Evolutionary conservation across 2,888 invertebrate genomes (phyloP).

Genomic region (Pemphredon lugubris): DNA sequence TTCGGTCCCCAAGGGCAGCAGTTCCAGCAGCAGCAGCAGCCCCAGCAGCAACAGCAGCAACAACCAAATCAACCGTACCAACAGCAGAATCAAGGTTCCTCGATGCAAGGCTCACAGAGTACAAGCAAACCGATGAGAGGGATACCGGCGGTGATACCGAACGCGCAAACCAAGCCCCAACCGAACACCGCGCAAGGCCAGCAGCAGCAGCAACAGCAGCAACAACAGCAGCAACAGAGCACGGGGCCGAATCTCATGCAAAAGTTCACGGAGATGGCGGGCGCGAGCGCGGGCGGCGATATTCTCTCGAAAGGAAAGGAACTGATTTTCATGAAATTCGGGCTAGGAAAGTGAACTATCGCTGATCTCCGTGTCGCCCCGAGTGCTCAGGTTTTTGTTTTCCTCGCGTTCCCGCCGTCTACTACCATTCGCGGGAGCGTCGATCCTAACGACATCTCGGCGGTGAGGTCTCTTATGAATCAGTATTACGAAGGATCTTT

Average conservation of each 20-base stretch:
- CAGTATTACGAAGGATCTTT: conserved; percentile 48
- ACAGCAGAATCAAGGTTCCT: conserved; percentile 73
- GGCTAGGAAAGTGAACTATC: conserved; percentile 85
- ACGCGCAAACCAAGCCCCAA: conserved; percentile 72
- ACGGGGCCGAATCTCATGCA: conserved; percentile 91
- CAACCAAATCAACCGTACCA: conserved; percentile 72
- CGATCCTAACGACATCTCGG: conserved; percentile 7
- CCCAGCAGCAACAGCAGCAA: conserved; percentile 68
- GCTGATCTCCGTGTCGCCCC: conserved; percentile 35
- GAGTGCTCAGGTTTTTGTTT: conserved; percentile 24
- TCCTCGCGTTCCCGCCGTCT: conserved; percentile 5
- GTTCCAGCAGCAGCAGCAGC: conserved; percentile 62
- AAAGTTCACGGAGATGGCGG: conserved; percentile 93
- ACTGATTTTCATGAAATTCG: conserved; percentile 96
- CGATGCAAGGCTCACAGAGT: conserved; percentile 72
- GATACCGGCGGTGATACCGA: conserved; percentile 82
- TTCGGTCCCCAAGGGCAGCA: conserved; percentile 62
- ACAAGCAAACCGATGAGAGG: conserved; percentile 80
- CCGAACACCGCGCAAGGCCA: conserved; percentile 55
- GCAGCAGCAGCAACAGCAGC: conserved; percentile 80
- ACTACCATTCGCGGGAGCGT: conserved; percentile 7
- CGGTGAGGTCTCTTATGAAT: not conserved
- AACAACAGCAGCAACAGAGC: conserved; percentile 80
- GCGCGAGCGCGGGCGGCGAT: conserved; percentile 91
- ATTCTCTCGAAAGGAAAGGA: conserved; percentile 96